Base-by-base conservation (phyloP, 2,113 vertebrate genomes). In the Pachyramphus minor region DNA sequence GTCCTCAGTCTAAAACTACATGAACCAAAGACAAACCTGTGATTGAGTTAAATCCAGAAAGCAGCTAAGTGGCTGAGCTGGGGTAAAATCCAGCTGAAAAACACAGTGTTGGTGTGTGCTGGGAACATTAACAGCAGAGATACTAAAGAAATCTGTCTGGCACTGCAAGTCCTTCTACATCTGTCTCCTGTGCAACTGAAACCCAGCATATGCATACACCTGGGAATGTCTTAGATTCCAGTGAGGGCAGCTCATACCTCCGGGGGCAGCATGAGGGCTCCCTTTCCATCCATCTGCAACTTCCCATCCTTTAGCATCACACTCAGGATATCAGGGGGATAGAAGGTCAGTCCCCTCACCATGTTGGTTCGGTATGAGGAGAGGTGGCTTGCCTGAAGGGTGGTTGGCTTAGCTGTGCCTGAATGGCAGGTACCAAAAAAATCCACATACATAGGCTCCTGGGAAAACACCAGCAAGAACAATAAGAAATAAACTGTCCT, bases 401-500 rank as follows among this genome's bases (percentile, higher is more conserved):
- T 87, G 58, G 92, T 94, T 35, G 99, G 99, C 68, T 98, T 98
- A 59, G 59, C 94, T 74, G 76, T 96, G 77, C 98, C 98, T 23
- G 99, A 98, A 92, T 99, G 98, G 96, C 99, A 99, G 75, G 99
- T 99, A 76, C 99, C 99, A 68, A 99, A 97, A 94, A 99, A 91
- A 87, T 99, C 98, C 94, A 99, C 94, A 90, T 98, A 99, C 55
- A 99, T 30, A 6, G 99, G 99, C 9, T 98, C 98, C 99, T 99
- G 72, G 11, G 41, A 73, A 76, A 96, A 87, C 41, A 76, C 6
- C 53, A 71, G 37, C 47, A 84, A 71, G 16, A 23, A 24, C 33
- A 60, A 42, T 35, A 82, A 49, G 12, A 85, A 85, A 74, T 24
- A 75, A 82, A 35, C 33, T 66, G 23, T 44, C 31, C 14, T 74